Base-by-base conservation (phyloP, 2,113 vertebrate species). In the Meriones unguiculatus region DNA sequence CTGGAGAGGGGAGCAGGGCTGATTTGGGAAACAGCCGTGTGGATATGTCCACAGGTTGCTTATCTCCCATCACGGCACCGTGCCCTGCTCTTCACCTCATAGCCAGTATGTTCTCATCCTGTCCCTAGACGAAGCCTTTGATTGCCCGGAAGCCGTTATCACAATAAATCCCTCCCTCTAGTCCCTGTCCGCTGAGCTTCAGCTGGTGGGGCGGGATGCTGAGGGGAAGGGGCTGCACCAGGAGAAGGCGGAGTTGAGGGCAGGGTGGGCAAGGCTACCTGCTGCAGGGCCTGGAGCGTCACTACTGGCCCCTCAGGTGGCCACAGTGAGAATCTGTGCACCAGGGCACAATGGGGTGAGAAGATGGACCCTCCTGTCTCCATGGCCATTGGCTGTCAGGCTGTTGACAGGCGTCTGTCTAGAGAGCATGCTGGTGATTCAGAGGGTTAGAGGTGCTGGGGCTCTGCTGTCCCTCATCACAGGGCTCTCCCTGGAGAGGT, bases 321-420 rank as follows among this genome's bases (percentile, higher is more conserved):
- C 52, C 50, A 3, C 2, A 1, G 52, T 8, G 50, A 46, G n/a
- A 57, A n/a, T 70, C 73, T 85, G 11, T 38, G 18, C 24, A 2
- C 3, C n/a, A 1, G 0, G 25, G 0, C 17, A 6, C 62, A 86
- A 18, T 1, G 14, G 20, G 38, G n/a, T 18, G 15, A n/a, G 41
- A 18, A 35, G 17, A 20, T 65, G 65, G 67, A 13, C 14, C 28
- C 86, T 38, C 46, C 88, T 18, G 0, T 76, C 35, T 90, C 59
- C 15, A 0, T 32, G 32, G 2, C 25, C 46, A 0, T 52, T 54
- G 67, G 7, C 65, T 72, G 20, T 28, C 12, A 25, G 65, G n/a
- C 30, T n/a, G 7, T 62, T 46, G 38, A 52, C n/a, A 81, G 85
- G 50, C 38, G 7, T 64, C 30, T 81, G 22, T n/a, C 35, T 32